Base-by-base conservation (phyloP, 2,888 invertebrate genomes). In the Drosophila bunnanda region DNA sequence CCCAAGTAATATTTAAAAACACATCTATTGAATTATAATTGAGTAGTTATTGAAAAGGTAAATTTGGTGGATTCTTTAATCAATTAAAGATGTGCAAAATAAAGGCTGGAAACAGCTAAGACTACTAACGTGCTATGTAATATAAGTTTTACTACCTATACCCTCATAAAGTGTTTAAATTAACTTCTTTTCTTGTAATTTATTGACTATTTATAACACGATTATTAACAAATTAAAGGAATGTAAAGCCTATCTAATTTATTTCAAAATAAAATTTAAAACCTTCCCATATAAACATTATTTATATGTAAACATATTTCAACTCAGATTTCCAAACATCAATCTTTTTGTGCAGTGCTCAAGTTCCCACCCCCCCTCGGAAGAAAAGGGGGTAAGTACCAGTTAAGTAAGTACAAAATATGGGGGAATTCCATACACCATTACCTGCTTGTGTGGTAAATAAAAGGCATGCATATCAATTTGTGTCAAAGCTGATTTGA, bases 401-500 rank as follows among this genome's bases (percentile, higher is more conserved):
- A 5, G 25, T 46, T 28, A 28, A 48, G 30, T 48, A 30, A 48
- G 48, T 48, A 48, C 17, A 20, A 48, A 48, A 48, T 30, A 48
- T 30, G 48, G 48, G 48, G 32, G 50, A 50, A 50, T 50, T 50
- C 32, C 50, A 15, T 32, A 36, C 48, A 25, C 30, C 12, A 25
- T 53, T 44, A 17, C 8, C 22, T 15, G 32, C n/a, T 3, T 22
- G 25, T 44, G 44, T 44, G 44, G 44, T 25, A 43, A 68, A 59
- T 50, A 57, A 48, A 59, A 43, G 28, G 13, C 53, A 48, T 71
- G 59, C 67, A 73, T 80, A 79, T 70, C 79, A 81, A 79, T 70
- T 67, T 73, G 80, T 85, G 82, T 82, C 82, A 78, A 32, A 84
- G 55, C 56, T 48, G 77, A 70, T 81, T 82, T 72, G 72, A 85